Evolutionary conservation across 2,888 invertebrate genomes (phyloP).

Genomic region (Pteria penguin): DNA sequence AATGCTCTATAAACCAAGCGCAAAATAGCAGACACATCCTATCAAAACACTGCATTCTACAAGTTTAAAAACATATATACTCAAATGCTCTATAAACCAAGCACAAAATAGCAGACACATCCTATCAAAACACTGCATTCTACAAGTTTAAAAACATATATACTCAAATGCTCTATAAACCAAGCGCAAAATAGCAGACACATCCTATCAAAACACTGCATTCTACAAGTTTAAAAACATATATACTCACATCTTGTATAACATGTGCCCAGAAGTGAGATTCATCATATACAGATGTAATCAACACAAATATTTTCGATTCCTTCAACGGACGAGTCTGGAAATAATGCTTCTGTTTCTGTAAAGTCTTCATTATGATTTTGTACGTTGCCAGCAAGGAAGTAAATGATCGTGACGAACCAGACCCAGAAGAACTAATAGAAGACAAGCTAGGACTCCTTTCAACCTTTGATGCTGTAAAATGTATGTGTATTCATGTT

Average conservation of each 20-base stretch:
- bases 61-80: too few relatives aligned
- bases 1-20: too few relatives aligned
- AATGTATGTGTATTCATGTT: too few relatives aligned
- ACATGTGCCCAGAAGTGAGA: constrained; percentile 37
- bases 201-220: background rate
- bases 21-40: too few relatives aligned
- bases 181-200: too few relatives aligned
- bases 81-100: too few relatives aligned
- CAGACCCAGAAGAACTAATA: background rate
- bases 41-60: too few relatives aligned
- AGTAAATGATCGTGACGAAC: background rate
- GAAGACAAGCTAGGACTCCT: background rate
- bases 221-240: background rate
- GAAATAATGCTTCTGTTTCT: background rate
- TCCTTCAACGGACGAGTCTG: background rate
- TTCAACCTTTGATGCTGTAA: too few relatives aligned
- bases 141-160: too few relatives aligned
- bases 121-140: too few relatives aligned
- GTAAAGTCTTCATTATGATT: constrained; percentile 34
- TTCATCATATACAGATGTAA: constrained; percentile 37
- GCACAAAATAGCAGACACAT: too few relatives aligned
- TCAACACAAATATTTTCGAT: background rate
- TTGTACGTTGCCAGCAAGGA: constrained; percentile 36
- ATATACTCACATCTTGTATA: constrained; percentile 28
- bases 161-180: too few relatives aligned